Percentiles rank a stretch among this genome's conserved stretches.
phyloP scores from a whole-genome alignment of 92 coral and sea anemone genomes.

The Phenganax subtilis region DNA sequence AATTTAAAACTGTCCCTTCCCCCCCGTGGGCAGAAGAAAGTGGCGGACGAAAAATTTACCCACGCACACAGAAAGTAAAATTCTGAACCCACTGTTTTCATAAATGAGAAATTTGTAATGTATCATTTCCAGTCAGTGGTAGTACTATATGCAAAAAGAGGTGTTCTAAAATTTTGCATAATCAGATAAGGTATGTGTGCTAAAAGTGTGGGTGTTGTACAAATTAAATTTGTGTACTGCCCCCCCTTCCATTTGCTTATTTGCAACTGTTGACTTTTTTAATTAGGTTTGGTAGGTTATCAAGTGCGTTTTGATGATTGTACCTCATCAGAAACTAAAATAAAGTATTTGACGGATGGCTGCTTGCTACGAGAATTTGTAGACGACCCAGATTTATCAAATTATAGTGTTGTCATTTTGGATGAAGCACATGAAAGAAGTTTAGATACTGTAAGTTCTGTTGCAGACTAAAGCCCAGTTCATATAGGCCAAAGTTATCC shows the following conservation, averaged over 20 bases:
- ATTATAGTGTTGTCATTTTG: slow-evolving; percentile 65
- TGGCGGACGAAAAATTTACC: too few species aligned
- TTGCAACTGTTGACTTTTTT: background rate
- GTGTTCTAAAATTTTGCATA: background rate
- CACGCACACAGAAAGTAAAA: too few species aligned
- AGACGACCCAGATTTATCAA: slow-evolving; percentile 66
- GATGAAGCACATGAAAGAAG: slow-evolving; percentile 99
- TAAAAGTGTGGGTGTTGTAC: background rate
- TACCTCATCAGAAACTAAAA: slow-evolving; percentile 63
- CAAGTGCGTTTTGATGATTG: slow-evolving; percentile 92
- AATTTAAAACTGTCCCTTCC: too few species aligned
- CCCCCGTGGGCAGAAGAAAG: too few species aligned
- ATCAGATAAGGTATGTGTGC: background rate
- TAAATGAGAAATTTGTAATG: too few species aligned
- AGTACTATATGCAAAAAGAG: background rate
- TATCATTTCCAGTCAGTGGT: too few species aligned
- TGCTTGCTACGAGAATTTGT: slow-evolving; percentile 82
- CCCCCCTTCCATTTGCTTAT: background rate
- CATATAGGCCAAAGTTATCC: too few species aligned
- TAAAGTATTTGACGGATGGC: slow-evolving; percentile 95
- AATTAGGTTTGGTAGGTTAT: slow-evolving; percentile 75
- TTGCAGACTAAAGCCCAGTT: background rate
- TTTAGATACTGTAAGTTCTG: slow-evolving; percentile 70
- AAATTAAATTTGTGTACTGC: background rate
- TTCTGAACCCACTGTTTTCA: too few species aligned